phyloP scores from a whole-genome alignment of 2,113 vertebrate genomes.

The Carollia perspicillata region DNA sequence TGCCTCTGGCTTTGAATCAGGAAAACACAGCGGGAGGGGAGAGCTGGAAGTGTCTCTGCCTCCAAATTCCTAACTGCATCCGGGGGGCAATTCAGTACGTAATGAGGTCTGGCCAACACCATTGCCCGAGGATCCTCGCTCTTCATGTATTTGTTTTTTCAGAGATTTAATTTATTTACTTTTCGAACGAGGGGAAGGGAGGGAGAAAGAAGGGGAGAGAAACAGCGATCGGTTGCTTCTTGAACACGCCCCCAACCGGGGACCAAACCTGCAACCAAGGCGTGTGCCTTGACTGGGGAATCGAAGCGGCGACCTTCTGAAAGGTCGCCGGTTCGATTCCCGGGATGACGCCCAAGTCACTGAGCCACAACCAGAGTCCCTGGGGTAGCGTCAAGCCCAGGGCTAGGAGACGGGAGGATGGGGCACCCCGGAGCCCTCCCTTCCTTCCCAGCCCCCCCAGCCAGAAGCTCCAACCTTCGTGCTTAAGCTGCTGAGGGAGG shows the following conservation, averaged over 20 bases:
- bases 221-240: no score
- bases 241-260: no score
- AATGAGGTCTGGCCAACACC: background rate
- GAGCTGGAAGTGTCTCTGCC: background rate
- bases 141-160: background rate
- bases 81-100: background rate
- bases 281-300: no score
- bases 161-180: no score
- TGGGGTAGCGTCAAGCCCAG: background rate
- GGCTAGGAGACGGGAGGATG: background rate
- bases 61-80: constrained; percentile 5
- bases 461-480: constrained; percentile 46
- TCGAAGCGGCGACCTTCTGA: no score
- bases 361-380: background rate
- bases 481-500: constrained; percentile 49
- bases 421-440: background rate
- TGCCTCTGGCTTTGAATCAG: constrained; percentile 22
- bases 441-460: background rate
- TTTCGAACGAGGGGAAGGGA: no score
- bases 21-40: constrained; percentile 13
- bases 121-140: background rate
- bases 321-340: no score
- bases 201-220: no score
- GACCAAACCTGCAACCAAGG: no score
- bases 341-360: no score